A percentile compares a stretch with the other conserved stretches of the same genome.
Evolutionary conservation across 2,113 vertebrate genomes (phyloP).

Genomic region (Paratilapia polleni): DNA sequence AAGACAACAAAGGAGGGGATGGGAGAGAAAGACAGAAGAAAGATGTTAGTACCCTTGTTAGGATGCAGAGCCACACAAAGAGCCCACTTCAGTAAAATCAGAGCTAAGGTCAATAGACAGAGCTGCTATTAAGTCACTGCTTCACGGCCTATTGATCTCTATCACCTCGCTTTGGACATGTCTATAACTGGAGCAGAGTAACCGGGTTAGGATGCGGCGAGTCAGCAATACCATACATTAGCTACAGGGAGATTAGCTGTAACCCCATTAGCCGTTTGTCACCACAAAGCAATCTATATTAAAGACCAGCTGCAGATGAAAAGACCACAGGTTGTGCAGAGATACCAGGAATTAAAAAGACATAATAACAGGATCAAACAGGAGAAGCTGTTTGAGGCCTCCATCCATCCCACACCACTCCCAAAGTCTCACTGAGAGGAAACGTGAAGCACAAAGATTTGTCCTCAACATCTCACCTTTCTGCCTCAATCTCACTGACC

Average conservation of each 20-base stretch:
- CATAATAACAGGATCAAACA: background rate
- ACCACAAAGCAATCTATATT: background rate
- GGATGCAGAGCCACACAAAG: slow-evolving; percentile 42
- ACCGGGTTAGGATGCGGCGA: slow-evolving; percentile 48
- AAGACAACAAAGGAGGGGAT: slow-evolving; percentile 1
- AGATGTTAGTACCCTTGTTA: slow-evolving; percentile 81
- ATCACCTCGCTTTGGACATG: slow-evolving; percentile 5
- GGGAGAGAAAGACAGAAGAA: slow-evolving; percentile 61
- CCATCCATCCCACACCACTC: background rate
- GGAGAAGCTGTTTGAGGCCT: background rate
- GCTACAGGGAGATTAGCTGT: slow-evolving; percentile 28
- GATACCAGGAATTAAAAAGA: slow-evolving; percentile 7
- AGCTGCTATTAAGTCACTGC: slow-evolving; percentile 26
- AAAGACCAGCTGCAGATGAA: slow-evolving; percentile 6
- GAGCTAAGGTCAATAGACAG: slow-evolving; percentile 26
- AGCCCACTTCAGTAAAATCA: slow-evolving; percentile 33
- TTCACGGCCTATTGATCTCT: slow-evolving; percentile 49
- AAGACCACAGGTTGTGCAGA: slow-evolving; percentile 3
- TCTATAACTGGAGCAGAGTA: slow-evolving; percentile 42
- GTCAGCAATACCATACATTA: slow-evolving; percentile 42
- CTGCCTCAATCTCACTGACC: slow-evolving; percentile 55
- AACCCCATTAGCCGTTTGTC: slow-evolving; percentile 26
- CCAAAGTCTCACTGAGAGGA: slow-evolving; percentile 9
- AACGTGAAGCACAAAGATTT: background rate
- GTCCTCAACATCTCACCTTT: slow-evolving; percentile 50